phyloP scores from a whole-genome alignment of 2,797 vertebrate genomes.

The Pipistrellus pipistrellus region DNA sequence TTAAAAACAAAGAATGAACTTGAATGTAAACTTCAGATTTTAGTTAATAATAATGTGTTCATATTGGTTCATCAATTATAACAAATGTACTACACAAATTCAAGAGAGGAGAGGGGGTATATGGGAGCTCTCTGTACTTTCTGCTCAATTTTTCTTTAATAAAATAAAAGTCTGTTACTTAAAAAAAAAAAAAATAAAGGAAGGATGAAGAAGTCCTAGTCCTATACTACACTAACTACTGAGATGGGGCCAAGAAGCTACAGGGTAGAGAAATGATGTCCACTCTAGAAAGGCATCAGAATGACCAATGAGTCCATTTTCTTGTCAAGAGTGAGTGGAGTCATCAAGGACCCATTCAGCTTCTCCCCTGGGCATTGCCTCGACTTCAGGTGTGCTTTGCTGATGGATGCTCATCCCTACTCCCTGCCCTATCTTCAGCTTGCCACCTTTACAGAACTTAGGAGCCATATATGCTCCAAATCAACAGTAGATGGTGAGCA shows the following conservation, averaged over 20 bases:
- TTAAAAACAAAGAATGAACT: not conserved
- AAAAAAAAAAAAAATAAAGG: not conserved
- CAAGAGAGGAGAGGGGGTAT: not conserved
- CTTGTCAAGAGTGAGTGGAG: not conserved
- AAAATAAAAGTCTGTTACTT: constrained; percentile 31
- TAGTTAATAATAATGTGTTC: not conserved
- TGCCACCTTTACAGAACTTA: constrained; percentile 31
- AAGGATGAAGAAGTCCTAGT: not conserved
- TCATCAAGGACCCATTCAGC: not conserved
- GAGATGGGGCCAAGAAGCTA: not conserved
- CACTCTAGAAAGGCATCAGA: not conserved
- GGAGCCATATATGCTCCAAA: not conserved
- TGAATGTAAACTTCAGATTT: not conserved
- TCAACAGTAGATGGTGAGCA: not conserved
- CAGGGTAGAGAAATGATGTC: not conserved
- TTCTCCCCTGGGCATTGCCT: not conserved
- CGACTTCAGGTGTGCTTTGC: not conserved
- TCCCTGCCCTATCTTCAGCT: not conserved
- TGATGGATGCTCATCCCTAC: not conserved
- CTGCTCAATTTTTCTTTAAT: constrained; percentile 12
- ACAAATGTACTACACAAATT: not conserved
- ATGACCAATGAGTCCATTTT: not conserved
- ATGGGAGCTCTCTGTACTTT: not conserved
- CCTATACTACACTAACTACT: not conserved
- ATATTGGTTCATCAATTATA: not conserved